phyloP scores from a whole-genome alignment of 37 sponge, comb jelly and placozoan species.

The Halisarca cf. caerulea region DNA sequence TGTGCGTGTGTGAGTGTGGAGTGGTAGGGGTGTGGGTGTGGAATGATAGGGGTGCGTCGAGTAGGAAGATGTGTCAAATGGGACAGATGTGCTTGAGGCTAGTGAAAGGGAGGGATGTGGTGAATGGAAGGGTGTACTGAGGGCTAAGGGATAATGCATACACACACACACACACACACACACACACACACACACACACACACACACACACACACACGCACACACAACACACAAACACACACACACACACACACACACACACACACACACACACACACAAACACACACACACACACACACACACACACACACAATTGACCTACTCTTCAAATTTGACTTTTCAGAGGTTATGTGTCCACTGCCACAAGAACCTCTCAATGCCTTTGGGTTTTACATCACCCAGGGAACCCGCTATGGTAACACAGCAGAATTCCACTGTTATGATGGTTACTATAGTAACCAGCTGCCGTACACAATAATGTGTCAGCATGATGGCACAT shows the following conservation, averaged over 20 bases:
- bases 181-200: no score
- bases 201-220: no score
- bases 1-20: not conserved
- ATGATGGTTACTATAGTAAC: conserved; percentile 18
- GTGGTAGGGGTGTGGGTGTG: no score
- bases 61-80: no score
- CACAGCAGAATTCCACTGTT: not conserved
- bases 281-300: conserved; percentile 20
- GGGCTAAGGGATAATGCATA: no score
- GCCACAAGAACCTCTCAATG: not conserved
- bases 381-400: not conserved
- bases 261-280: no score
- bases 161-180: not conserved
- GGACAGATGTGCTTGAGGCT: no score
- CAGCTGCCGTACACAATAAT: not conserved
- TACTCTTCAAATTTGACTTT: not conserved
- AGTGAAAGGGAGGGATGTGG: no score
- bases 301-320: not conserved
- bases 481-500: not conserved
- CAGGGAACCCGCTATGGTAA: not conserved
- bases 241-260: no score
- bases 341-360: conserved; percentile 6
- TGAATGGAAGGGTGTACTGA: no score
- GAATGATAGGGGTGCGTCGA: no score
- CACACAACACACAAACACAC: no score